Evolutionary conservation across 2,888 invertebrate genomes (phyloP).

Genomic region (Cancer borealis): DNA sequence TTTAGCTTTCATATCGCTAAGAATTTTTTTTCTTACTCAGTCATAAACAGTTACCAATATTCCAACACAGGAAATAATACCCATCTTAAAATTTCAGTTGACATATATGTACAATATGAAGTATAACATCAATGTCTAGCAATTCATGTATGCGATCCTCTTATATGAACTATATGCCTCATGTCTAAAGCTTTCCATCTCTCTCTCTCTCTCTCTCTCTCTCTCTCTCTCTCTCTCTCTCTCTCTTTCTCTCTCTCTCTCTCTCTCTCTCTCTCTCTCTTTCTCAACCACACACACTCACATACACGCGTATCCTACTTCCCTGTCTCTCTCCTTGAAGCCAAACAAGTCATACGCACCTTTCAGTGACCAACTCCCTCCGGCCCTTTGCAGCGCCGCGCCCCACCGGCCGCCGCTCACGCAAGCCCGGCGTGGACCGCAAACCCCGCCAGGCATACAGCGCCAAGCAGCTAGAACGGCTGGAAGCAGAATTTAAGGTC

Average conservation of each 20-base stretch:
- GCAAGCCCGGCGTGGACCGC: constrained; percentile 93
- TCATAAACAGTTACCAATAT: too few species aligned
- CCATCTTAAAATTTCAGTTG: too few species aligned
- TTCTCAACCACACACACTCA: neutral
- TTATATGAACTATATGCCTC: too few species aligned
- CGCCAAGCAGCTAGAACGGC: constrained; percentile 92
- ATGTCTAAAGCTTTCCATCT: neutral
- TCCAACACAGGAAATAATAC: too few species aligned
- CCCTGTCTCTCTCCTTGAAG: neutral
- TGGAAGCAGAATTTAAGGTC: constrained; percentile 96
- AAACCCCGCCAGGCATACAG: constrained; percentile 98
- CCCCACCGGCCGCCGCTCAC: constrained; percentile 87
- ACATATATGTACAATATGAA: too few species aligned
- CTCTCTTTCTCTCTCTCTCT: constrained; percentile 10
- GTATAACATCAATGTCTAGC: too few species aligned
- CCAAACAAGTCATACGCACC: neutral
- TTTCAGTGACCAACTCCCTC: neutral
- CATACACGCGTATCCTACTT: neutral
- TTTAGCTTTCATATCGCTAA: too few species aligned
- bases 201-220: neutral
- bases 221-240: constrained; percentile 32
- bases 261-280: constrained; percentile 18
- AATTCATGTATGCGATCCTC: too few species aligned
- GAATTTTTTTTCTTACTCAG: too few species aligned
- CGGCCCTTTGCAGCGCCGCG: constrained; percentile 85